phyloP scores from a whole-genome alignment of 1,140 invertebrate species.

The Drosophila pectinifera region DNA sequence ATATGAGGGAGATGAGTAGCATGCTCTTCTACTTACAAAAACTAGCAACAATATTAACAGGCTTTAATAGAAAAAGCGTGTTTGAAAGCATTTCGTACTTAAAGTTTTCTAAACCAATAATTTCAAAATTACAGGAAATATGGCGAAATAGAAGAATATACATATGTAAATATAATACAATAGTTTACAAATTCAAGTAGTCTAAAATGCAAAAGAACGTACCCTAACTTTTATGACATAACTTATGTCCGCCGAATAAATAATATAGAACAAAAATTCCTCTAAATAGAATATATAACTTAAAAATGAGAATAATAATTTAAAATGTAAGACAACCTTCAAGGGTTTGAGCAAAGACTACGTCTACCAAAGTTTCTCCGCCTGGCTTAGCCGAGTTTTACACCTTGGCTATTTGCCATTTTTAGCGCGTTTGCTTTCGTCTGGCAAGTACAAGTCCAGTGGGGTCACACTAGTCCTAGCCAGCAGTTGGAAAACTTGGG shows the following conservation, averaged over 20 bases:
- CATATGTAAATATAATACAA: no score
- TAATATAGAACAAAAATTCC: neutral
- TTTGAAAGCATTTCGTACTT: neutral
- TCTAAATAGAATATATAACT: no score
- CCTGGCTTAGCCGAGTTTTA: neutral
- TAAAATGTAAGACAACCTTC: neutral
- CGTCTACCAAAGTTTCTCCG: neutral
- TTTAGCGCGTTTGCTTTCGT: neutral
- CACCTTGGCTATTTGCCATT: neutral
- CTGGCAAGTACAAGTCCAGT: neutral
- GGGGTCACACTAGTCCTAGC: neutral
- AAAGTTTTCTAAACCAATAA: rapidly evolving
- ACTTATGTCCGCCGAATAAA: no score
- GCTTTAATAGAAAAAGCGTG: neutral
- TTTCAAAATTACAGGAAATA: neutral
- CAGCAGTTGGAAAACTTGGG: neutral
- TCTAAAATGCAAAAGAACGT: no score
- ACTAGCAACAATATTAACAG: neutral
- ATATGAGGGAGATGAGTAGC: slow-evolving; percentile 4
- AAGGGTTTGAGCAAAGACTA: neutral
- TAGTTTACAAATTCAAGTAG: no score
- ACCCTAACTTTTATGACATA: no score
- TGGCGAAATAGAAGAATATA: neutral
- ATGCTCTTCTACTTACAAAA: neutral
- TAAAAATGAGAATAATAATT: neutral